A percentile compares a stretch with the other conserved stretches of the same genome.
These are phyloP conservation scores for Hypomesus transpacificus DNA, from an alignment of 2,113 vertebrate genomes.

Conservation along the genomic window DNA sequence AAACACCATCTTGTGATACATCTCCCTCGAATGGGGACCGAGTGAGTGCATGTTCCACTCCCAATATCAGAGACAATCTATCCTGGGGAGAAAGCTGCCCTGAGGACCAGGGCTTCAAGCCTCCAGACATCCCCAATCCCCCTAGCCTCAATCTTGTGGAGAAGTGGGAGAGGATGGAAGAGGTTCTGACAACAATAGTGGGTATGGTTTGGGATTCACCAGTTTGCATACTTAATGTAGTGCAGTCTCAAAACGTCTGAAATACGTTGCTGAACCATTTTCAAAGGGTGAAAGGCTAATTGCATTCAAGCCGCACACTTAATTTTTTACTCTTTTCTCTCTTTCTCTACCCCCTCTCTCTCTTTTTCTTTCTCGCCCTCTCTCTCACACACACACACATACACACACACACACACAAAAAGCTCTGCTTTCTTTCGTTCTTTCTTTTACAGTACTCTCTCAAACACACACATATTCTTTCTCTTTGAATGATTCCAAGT, in stretches of 20 bases:
- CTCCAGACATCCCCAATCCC: background rate
- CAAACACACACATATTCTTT: slow-evolving; percentile 38
- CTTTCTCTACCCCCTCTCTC: too few relatives aligned
- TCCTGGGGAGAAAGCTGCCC: slow-evolving; percentile 1
- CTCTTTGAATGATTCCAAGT: slow-evolving; percentile 69
- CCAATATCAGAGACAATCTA: background rate
- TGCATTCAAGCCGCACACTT: background rate
- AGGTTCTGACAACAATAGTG: background rate
- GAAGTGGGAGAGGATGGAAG: background rate
- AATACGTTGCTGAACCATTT: background rate
- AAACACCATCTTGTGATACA: background rate
- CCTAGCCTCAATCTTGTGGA: background rate
- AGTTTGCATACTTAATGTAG: too few relatives aligned
- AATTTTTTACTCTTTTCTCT: too few relatives aligned
- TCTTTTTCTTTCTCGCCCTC: background rate
- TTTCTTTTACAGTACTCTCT: slow-evolving; percentile 36
- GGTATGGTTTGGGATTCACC: background rate
- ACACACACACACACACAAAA: background rate
- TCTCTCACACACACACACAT: background rate
- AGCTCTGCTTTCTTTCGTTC: slow-evolving; percentile 19
- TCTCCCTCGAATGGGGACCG: background rate
- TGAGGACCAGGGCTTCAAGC: background rate
- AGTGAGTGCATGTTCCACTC: background rate
- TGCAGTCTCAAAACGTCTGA: too few relatives aligned
- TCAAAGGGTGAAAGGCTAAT: background rate